Conservation (phyloP, 2,113 vertebrate species). For the Callopanchax toddi region DNA sequence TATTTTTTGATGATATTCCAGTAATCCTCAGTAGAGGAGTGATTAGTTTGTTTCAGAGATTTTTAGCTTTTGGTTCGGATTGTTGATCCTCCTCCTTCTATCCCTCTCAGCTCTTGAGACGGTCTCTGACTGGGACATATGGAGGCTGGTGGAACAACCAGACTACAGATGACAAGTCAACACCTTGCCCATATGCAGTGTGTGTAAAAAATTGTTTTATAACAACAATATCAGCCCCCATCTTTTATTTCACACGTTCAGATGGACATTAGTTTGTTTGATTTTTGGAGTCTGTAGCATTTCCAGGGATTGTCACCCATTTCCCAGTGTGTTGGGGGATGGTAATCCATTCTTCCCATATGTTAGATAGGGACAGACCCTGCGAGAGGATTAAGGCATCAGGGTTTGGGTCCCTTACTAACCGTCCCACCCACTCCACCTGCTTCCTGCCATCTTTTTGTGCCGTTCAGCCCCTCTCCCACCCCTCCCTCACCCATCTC, state of each 20-base stretch:
- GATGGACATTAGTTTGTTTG: constrained; percentile 16
- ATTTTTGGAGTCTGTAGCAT: constrained; percentile 18
- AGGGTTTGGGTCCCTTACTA: constrained; percentile 47
- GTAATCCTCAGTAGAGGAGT: constrained; percentile 38
- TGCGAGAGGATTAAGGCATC: constrained; percentile 69
- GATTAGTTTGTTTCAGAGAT: constrained; percentile 48
- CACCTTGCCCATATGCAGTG: constrained; percentile 11
- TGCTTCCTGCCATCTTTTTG: constrained; percentile 35
- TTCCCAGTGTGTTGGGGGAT: constrained; percentile 50
- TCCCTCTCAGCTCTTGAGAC: constrained; percentile 7
- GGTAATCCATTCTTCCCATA: constrained; percentile 75
- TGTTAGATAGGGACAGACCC: constrained; percentile 71
- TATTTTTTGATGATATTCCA: constrained; percentile 31
- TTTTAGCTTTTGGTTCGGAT: constrained; percentile 39
- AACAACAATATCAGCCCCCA: not conserved
- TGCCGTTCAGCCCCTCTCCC: constrained; percentile 35
- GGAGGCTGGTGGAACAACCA: constrained; percentile 11
- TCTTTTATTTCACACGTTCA: not conserved
- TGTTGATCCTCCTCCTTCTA: not conserved
- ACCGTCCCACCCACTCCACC: constrained; percentile 19
- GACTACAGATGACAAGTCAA: constrained; percentile 18
- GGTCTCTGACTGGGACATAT: constrained; percentile 29
- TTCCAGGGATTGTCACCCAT: constrained; percentile 39
- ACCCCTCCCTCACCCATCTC: constrained; percentile 32
- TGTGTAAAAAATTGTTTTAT: not conserved